Base-by-base conservation (phyloP, 2,113 vertebrate genomes). In the Sylvilagus bachmani region DNA sequence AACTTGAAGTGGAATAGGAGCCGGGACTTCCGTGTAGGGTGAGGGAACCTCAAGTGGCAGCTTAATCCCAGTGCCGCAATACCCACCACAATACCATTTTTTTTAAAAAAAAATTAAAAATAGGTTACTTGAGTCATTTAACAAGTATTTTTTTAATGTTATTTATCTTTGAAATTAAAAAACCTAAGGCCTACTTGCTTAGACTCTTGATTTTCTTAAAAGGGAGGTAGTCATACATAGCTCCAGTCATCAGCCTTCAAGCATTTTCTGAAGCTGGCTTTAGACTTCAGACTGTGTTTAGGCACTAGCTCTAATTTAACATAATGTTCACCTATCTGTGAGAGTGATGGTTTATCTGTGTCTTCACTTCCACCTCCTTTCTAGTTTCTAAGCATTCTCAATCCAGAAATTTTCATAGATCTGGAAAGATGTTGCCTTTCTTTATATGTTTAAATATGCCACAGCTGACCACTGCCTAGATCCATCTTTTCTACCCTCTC, bases 141-240 rank as follows among this genome's bases (percentile, higher is more conserved):
- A 44, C 55, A 93, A 67, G 14, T 58, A 17, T 91, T 64, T 25
- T 80, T 80, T 86, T 84, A 21, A 53, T 61, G 31, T 83, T 51
- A 22, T 8, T 83, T 89, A 62, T n/a, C 55, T 55, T 27, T 86
- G 67, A 92, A 61, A 71, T 89, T 33, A 66, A 62, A 93, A 91
- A 61, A 19, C 22, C n/a, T 33, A 33, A 16, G 16, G 86, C 74
- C 36, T 64, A n/a, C 29, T 75, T 58, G 58, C 17, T n/a, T 49
- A 74, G 38, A 61, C 5, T 70, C 38, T 51, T 44, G 73, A 25
- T 73, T 86, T 77, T 91, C 82, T 58, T 78, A 31, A 78, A 69
- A 94, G 36, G 29, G 58, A 94, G 51, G 71, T 61, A 51, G 17
- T 79, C 75, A 14, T 6, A 49, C 2, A 12, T 33, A 38, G 36